Evolutionary conservation across 1,140 invertebrate species (phyloP).

Genomic region (Drusus annulatus): DNA sequence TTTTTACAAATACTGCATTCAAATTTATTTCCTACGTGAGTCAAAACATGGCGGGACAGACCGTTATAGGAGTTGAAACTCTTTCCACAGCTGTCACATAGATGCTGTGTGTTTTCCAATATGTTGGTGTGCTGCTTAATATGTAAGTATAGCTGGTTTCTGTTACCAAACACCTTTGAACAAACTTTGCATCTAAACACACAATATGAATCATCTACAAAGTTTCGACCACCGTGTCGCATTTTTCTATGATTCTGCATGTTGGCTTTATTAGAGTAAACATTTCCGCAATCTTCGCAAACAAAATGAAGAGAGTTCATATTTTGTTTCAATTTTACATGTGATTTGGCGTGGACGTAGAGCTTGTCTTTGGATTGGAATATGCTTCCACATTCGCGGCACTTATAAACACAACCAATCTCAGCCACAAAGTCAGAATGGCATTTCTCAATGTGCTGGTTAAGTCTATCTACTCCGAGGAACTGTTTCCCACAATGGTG

Average conservation of each 20-base stretch:
- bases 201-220: background rate
- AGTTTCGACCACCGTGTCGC: background rate
- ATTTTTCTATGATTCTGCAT: slow-evolving; percentile 43
- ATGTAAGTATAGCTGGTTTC: slow-evolving; percentile 50
- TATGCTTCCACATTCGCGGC: slow-evolving; percentile 49
- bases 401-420: slow-evolving; percentile 49
- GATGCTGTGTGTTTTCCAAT: slow-evolving; percentile 27
- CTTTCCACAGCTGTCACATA: slow-evolving; percentile 52
- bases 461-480: slow-evolving; percentile 25
- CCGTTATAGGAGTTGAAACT: slow-evolving; percentile 47
- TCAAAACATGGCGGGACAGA: slow-evolving; percentile 48
- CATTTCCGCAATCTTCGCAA: slow-evolving; percentile 44
- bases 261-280: slow-evolving; percentile 34
- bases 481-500: slow-evolving; percentile 43
- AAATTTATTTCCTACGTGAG: slow-evolving; percentile 45
- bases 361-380: slow-evolving; percentile 41
- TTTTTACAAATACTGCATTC: slow-evolving; percentile 48
- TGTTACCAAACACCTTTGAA: slow-evolving; percentile 33
- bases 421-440: slow-evolving; percentile 42
- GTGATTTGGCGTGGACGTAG: slow-evolving; percentile 49
- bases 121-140: slow-evolving; percentile 46
- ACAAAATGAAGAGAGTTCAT: slow-evolving; percentile 31
- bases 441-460: slow-evolving; percentile 40
- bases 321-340: slow-evolving; percentile 47
- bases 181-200: slow-evolving; percentile 51